phyloP scores from a whole-genome alignment of 2,113 vertebrate species.

The Hypomesus transpacificus region DNA sequence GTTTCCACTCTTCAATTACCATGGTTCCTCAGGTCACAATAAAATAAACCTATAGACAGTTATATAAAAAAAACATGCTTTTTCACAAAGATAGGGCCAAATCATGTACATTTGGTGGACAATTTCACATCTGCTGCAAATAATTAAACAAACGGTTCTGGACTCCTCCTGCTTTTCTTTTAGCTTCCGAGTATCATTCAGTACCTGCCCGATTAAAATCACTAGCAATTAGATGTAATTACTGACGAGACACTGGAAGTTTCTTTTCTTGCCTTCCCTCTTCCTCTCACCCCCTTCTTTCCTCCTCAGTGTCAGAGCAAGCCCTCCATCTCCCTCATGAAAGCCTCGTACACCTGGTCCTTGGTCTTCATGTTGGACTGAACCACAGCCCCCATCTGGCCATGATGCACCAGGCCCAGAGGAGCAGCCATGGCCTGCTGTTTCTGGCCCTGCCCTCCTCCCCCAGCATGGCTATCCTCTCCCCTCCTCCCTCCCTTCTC shows the following conservation, averaged over 20 bases:
- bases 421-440: slow-evolving; percentile 62
- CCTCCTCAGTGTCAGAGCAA: slow-evolving; percentile 71
- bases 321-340: slow-evolving; percentile 99
- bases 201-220: neutral
- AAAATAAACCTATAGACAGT: slow-evolving; percentile 36
- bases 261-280: neutral
- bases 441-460: slow-evolving; percentile 67
- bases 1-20: slow-evolving; percentile 23
- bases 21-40: slow-evolving; percentile 16
- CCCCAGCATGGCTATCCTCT: slow-evolving; percentile 42
- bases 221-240: neutral
- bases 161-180: too few species aligned
- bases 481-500: slow-evolving; percentile 76
- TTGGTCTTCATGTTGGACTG: slow-evolving; percentile 91
- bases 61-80: slow-evolving; percentile 36
- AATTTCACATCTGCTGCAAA: too few species aligned
- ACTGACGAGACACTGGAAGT: neutral
- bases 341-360: slow-evolving; percentile 97
- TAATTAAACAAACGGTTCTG: too few species aligned
- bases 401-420: slow-evolving; percentile 62
- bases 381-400: slow-evolving; percentile 70
- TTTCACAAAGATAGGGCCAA: slow-evolving; percentile 8
- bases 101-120: slow-evolving; percentile 14
- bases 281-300: neutral
- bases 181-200: too few species aligned